Percentiles rank a stretch among this genome's conserved stretches.
These are phyloP conservation scores for Bactericera cockerelli DNA, from an alignment of 1,140 invertebrate genomes.

Conservation along the genomic window DNA sequence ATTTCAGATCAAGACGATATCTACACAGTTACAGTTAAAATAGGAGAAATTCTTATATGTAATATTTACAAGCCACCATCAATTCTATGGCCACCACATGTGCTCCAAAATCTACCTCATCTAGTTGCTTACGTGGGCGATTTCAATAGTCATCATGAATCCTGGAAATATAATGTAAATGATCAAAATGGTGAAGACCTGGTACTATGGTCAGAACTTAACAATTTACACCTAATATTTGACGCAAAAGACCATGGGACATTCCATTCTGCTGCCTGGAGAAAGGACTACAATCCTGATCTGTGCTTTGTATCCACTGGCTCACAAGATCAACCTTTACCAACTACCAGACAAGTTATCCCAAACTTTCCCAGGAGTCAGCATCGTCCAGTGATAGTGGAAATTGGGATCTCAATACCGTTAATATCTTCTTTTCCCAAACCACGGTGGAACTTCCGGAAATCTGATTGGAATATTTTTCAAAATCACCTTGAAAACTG, in stretches of 20 bases:
- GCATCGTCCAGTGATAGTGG: neutral
- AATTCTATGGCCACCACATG: neutral
- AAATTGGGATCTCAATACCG: slow-evolving; percentile 2
- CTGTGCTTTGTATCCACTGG: slow-evolving; percentile 8
- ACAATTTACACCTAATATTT: too few relatives aligned
- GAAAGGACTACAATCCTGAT: too few relatives aligned
- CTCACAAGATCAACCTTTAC: neutral
- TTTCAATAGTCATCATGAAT: too few relatives aligned
- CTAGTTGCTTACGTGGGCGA: slow-evolving; percentile 8
- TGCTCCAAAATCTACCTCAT: slow-evolving; percentile 10
- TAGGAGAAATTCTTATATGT: neutral
- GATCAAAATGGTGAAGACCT: too few relatives aligned
- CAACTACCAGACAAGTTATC: slow-evolving; percentile 5
- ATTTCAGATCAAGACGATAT: slow-evolving; percentile 12
- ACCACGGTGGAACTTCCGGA: slow-evolving; percentile 13
- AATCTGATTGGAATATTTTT: slow-evolving; percentile 1
- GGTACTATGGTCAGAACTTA: too few relatives aligned
- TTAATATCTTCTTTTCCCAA: slow-evolving; percentile 4
- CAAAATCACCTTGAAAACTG: slow-evolving; percentile 3
- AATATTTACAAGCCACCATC: slow-evolving; percentile 13
- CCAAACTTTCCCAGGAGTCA: slow-evolving; percentile 11
- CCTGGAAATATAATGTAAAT: too few relatives aligned
- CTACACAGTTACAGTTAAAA: neutral
- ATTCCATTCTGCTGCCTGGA: slow-evolving; percentile 13
- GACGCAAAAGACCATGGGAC: too few relatives aligned